Evolutionary conservation across 2,113 vertebrate species (phyloP).

Genomic region (Pogona vitticeps): DNA sequence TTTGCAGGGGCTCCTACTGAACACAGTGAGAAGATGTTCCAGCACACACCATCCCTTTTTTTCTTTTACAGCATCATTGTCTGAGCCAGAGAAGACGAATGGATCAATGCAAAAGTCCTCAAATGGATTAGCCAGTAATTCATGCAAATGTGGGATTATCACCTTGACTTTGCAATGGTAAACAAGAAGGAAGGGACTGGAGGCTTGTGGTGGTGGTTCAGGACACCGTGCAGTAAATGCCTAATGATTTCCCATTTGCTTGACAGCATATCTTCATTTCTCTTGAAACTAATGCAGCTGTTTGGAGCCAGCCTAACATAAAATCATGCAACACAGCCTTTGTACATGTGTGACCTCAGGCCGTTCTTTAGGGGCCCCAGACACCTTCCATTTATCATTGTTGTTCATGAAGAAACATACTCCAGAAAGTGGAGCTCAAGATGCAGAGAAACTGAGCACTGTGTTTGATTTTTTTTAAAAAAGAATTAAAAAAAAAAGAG

Average conservation of each 20-base stretch:
- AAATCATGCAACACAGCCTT: background rate
- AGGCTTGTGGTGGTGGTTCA: background rate
- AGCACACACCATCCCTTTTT: slow-evolving; percentile 25
- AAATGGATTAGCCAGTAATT: slow-evolving; percentile 43
- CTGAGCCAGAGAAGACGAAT: slow-evolving; percentile 48
- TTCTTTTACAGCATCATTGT: slow-evolving; percentile 13
- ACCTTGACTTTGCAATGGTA: slow-evolving; percentile 17
- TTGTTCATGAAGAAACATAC: no score
- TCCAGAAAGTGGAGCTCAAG: no score
- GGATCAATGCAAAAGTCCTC: slow-evolving; percentile 27
- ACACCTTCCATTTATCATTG: no score
- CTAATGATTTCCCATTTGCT: background rate
- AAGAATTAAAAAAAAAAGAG: no score
- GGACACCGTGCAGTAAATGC: background rate
- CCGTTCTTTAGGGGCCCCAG: no score
- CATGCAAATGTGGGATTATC: slow-evolving; percentile 39
- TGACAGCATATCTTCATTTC: background rate
- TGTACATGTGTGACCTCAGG: background rate
- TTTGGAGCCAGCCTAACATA: background rate
- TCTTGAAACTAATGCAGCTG: background rate
- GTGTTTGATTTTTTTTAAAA: no score
- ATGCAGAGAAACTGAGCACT: no score
- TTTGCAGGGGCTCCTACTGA: slow-evolving; percentile 67
- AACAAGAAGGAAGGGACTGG: background rate
- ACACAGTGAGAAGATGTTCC: slow-evolving; percentile 61